A percentile compares a stretch with the other conserved stretches of the same genome.
phyloP scores from a whole-genome alignment of 2,113 vertebrate species.

The Procavia capensis region DNA sequence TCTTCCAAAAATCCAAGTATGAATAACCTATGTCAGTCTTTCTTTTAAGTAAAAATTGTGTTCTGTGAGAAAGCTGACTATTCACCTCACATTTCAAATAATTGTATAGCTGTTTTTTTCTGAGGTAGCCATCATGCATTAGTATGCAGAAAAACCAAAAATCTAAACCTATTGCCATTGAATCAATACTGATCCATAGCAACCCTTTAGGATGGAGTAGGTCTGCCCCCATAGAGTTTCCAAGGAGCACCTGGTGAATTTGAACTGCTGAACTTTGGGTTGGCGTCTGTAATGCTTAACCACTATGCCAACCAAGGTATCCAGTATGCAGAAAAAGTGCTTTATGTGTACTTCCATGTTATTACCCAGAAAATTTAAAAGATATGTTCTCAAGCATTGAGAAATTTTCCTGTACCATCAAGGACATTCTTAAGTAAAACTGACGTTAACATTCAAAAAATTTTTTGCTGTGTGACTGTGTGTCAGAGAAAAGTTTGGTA shows the following conservation, averaged over 20 bases:
- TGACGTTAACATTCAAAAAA: background rate
- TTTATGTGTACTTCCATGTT: background rate
- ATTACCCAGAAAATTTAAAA: background rate
- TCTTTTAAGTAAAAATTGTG: background rate
- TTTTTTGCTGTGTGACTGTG: background rate
- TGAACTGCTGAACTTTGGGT: too few species aligned
- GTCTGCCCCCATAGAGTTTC: too few species aligned
- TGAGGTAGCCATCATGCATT: background rate
- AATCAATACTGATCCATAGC: too few species aligned
- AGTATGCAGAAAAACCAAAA: background rate
- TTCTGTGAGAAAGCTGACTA: background rate
- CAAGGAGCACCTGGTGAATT: too few species aligned
- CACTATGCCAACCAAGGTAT: too few species aligned
- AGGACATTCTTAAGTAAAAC: conserved; percentile 4
- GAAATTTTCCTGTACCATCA: background rate
- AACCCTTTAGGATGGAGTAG: too few species aligned
- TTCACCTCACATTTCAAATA: background rate
- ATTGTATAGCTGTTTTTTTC: background rate
- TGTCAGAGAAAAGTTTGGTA: background rate
- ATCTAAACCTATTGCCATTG: too few species aligned
- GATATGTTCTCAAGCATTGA: background rate
- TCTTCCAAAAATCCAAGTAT: background rate
- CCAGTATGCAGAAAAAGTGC: too few species aligned
- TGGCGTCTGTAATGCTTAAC: too few species aligned
- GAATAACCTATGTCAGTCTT: background rate